Base-by-base conservation (phyloP, 2,888 invertebrate genomes). In the Liopterus haemorrhoidalis region DNA sequence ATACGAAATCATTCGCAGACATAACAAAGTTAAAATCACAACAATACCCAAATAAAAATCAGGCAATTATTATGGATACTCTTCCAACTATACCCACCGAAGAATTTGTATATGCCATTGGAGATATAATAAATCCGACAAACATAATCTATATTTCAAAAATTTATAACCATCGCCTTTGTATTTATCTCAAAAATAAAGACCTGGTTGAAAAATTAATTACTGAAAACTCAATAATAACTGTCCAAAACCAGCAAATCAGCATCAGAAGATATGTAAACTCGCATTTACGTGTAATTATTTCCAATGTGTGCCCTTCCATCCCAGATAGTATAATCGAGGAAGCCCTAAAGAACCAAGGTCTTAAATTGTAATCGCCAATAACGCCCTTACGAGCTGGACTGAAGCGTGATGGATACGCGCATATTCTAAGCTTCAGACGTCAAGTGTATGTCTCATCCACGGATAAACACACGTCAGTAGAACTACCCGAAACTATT, bases 401-500 rank as follows among this genome's bases (percentile, higher is more conserved):
- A 5, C 20, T 45, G 3, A 15, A 24, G 4, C 38, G 28, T 15
- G 43, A 41, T n/a, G 38, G 35, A 18, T 49, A 22, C 16, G 22
- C 19, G 18, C 49, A 51, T 14, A 45, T 50, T 1, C 22, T 49
- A 15, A 42, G 42, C 20, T 53, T 53, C 36, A 22, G 49, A 8
- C 28, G 47, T 46, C 48, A 21, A 35, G 35, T 35, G 15, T 35
- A 35, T 11, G 24, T 35, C 11, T 6, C 22, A 4, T 11, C 21
- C 1, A 47, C 53, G 1, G 54, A 55, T 16, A 20, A 47, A 8
- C n/a, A n/a, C n/a, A n/a, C n/a, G n/a, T n/a, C n/a, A n/a, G 6
- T 2, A 3, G 42, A 47, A 24, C 36, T 54, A 14, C 49, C 51
- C 1, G 45, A 46, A n/a, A 41, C 49, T 1, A 6, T 53, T 0